Percentiles rank a stretch among this genome's conserved stretches.
phyloP scores from a whole-genome alignment of 2,113 vertebrate genomes.

The Numenius arquata region DNA sequence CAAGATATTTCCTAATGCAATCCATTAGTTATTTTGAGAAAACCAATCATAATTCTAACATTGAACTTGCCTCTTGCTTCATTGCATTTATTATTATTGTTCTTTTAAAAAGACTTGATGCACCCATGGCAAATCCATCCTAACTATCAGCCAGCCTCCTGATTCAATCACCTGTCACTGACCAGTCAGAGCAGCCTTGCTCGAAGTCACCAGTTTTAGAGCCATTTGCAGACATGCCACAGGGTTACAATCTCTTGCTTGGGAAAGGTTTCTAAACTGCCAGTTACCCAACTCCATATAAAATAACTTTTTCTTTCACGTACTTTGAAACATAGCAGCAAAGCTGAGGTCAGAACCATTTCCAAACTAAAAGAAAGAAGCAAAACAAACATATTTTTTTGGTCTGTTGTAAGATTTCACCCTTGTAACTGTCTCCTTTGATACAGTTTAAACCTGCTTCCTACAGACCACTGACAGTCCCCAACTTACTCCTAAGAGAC shows the following conservation, averaged over 20 bases:
- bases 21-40: not conserved
- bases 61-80: not conserved
- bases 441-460: not conserved
- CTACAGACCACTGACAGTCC: not conserved
- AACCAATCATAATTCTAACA: not conserved
- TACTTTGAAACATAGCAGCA: not conserved
- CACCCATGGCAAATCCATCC: not conserved
- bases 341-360: not conserved
- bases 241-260: not conserved
- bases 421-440: not conserved
- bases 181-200: not conserved
- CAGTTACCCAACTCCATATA: not conserved
- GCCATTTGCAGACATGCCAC: not conserved
- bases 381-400: not conserved
- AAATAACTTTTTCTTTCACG: not conserved
- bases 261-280: not conserved
- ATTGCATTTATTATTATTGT: not conserved
- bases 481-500: rapidly evolving
- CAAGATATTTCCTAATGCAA: not conserved
- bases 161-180: not conserved
- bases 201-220: not conserved
- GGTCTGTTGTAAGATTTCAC: not conserved
- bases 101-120: not conserved
- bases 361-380: not conserved
- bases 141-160: not conserved